Evolutionary conservation across 1,140 invertebrate species (phyloP), one percentile per base, ranked within the genome.

Genomic region (Bombus fervidus): DNA sequence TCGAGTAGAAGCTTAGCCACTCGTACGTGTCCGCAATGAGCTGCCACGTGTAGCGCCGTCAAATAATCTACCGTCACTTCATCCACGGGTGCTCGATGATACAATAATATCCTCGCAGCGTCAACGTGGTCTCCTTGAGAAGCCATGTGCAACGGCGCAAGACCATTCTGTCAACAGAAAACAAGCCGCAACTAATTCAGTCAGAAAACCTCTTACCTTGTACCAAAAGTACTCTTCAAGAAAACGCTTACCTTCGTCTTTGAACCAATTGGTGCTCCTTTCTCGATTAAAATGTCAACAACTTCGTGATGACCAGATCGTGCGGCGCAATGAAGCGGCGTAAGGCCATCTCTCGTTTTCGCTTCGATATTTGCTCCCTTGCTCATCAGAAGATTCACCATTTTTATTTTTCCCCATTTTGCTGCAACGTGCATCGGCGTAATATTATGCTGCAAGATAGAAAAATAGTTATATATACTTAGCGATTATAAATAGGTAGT

Each of bases 51-150:
- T 72, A 99, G 96, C 8, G 99, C 98, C 2, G 99, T 99, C 86
- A 99, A 96, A 95, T 99, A 99, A 95, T 99, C 99, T 39, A 99
- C 98, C 0, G 99, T 99, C 66, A 99, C 98, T 94, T 99, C 99
- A 95, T 99, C 99, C 25, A 99, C 98, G 28, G 98, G 98, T 66
- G 99, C 98, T 89, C 98, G 98, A 94, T 99, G 98, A 90, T 98
- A 97, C 1, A 99, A 96, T 5, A 99, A 96, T 88, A 99, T 97
- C 80, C 98, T 96, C 9, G 99, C 99, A 83, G 98, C 98, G 93
- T 99, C 98, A 59, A 99, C 98, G 94, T 99, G 99, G 95, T 99
- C 99, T 66, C 99, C 98, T 95, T 99, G 98, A 53, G 98, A 98
- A 83, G 98, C 98, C 98, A 99, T 99, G 93, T 99, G 98, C 57